Percentiles rank a stretch among this genome's conserved stretches.
Conservation (phyloP, 2,888 invertebrate species). For the Rhagonycha fulva region DNA sequence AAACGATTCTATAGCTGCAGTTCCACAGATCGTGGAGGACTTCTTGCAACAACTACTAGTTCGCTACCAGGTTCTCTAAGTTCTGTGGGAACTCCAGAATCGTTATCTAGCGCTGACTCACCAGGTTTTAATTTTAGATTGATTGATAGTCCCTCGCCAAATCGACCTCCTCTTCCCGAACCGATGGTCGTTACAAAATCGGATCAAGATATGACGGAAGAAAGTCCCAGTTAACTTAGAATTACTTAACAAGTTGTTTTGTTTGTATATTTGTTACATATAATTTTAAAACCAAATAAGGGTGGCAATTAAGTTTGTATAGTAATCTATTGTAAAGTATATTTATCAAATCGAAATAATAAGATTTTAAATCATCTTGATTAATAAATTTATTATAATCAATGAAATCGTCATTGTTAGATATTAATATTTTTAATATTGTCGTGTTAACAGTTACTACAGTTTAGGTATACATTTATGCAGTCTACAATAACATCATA, state of each 20-base stretch:
- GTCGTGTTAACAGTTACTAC: background rate
- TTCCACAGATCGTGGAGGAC: constrained; percentile 47
- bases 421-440: constrained; percentile 3
- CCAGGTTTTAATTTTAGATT: constrained; percentile 60
- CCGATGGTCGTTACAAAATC: constrained; percentile 50
- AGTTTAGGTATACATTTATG: background rate
- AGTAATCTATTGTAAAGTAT: constrained; percentile 1
- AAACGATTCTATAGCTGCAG: constrained; percentile 55
- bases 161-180: constrained; percentile 50
- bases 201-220: constrained; percentile 54
- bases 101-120: constrained; percentile 64
- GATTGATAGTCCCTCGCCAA: constrained; percentile 62
- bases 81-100: constrained; percentile 65
- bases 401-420: background rate
- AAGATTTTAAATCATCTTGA: background rate
- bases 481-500: background rate
- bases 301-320: constrained; percentile 1
- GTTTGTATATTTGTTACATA: constrained; percentile 6
- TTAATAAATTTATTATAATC: background rate
- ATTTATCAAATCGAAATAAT: background rate
- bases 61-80: constrained; percentile 61
- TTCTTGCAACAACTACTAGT: constrained; percentile 54
- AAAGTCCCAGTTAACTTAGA: constrained; percentile 49
- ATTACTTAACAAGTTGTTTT: constrained; percentile 1
- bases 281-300: background rate